A percentile compares a stretch with the other conserved stretches of the same genome.
phyloP scores from a whole-genome alignment of 2,797 vertebrate genomes.

The Simalia tracyae region DNA sequence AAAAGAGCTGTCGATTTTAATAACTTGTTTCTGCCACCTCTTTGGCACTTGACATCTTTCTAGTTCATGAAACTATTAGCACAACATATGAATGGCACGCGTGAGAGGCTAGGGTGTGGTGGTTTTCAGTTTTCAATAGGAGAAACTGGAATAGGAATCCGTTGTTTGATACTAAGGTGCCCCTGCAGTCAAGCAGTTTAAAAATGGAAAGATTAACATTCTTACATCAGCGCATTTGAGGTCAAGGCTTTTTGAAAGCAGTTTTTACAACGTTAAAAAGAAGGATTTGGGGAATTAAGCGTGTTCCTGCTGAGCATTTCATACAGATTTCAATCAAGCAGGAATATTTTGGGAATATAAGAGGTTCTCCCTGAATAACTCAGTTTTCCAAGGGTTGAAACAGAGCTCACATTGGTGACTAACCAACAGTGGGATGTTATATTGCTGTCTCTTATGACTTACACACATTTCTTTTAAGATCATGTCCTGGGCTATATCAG shows the following conservation, averaged over 20 bases:
- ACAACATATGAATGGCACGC: background rate
- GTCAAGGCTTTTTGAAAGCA: conserved; percentile 31
- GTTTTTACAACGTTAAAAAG: conserved; percentile 36
- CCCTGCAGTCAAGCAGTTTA: background rate
- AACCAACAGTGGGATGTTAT: background rate
- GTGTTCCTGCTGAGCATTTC: conserved; percentile 37
- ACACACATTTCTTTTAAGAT: background rate
- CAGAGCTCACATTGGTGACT: background rate
- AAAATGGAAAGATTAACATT: conserved; percentile 32
- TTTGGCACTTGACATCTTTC: background rate
- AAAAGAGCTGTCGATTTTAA: background rate
- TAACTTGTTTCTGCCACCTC: background rate
- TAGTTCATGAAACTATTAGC: background rate
- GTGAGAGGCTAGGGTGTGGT: background rate
- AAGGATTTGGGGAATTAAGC: conserved; percentile 40
- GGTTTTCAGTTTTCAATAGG: background rate
- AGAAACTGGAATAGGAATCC: background rate
- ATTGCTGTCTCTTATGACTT: background rate
- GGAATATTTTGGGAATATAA: conserved; percentile 29
- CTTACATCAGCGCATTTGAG: conserved; percentile 18
- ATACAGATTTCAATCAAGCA: conserved; percentile 34
- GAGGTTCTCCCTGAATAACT: conserved; percentile 34
- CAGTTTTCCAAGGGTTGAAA: background rate
- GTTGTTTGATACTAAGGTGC: background rate
- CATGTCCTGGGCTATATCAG: background rate